phyloP scores from a whole-genome alignment of 2,888 invertebrate genomes.

The Pyrochroa serraticornis region DNA sequence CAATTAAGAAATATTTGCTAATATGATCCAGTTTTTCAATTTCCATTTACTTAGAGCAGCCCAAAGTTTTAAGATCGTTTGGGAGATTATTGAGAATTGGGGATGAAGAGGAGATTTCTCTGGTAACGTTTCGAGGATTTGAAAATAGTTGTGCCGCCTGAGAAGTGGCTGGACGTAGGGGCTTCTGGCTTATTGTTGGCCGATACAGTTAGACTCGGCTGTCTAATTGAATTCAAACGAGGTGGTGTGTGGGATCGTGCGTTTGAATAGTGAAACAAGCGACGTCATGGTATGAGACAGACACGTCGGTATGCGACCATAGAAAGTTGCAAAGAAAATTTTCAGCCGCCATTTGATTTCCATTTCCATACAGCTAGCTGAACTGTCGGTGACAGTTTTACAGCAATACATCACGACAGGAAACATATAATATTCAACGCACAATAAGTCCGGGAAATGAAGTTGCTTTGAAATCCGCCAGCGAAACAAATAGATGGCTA shows the following conservation, averaged over 20 bases:
- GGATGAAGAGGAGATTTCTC: too few species aligned
- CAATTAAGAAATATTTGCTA: too few species aligned
- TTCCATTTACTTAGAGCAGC: too few species aligned
- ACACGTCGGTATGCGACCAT: slow-evolving; percentile 27
- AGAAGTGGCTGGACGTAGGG: too few species aligned
- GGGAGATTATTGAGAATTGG: too few species aligned
- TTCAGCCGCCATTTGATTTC: slow-evolving; percentile 22
- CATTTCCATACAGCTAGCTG: slow-evolving; percentile 13
- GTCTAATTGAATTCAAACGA: slow-evolving; percentile 28
- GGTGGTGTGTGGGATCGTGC: slow-evolving; percentile 23
- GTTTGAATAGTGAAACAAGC: slow-evolving; percentile 29
- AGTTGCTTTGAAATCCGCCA: slow-evolving; percentile 52
- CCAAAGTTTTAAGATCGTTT: too few species aligned
- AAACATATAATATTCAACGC: slow-evolving; percentile 38
- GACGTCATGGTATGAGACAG: slow-evolving; percentile 26
- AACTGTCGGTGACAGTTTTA: slow-evolving; percentile 22
- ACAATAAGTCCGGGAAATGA: slow-evolving; percentile 51
- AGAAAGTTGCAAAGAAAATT: slow-evolving; percentile 28
- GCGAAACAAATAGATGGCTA: slow-evolving; percentile 45
- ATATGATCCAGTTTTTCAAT: too few species aligned
- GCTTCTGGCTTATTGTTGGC: too few species aligned
- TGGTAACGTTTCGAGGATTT: too few species aligned
- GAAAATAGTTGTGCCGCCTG: too few species aligned
- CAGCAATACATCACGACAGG: slow-evolving; percentile 29
- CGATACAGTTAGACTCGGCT: too few species aligned